Base-by-base conservation (phyloP, 2,888 invertebrate species). In the Lamellibrachia satsuma region DNA sequence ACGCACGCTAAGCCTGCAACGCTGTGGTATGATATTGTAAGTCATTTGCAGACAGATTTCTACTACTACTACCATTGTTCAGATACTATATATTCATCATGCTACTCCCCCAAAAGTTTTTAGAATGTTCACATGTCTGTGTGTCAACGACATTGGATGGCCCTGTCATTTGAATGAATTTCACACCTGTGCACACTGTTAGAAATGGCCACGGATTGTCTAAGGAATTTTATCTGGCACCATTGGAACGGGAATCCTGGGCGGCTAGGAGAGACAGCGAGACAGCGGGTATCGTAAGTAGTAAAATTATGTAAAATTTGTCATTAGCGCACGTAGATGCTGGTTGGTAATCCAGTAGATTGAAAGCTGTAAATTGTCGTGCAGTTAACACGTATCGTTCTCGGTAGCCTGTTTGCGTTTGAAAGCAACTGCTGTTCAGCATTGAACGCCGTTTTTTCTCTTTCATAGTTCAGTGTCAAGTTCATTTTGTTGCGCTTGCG, bases 1-100 rank as follows among this genome's bases (percentile, higher is more conserved):
- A 75, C 75, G 75, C 75, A 75, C 75, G n/a, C 75, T 75, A 75
- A 75, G 75, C 75, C 75, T 75, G 75, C 75, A 75, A 75, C 75
- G 75, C 75, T 75, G 75, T 75, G 75, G 75, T 75, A 75, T 75
- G 75, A 75, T 75, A 75, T 75, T 75, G 75, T 75, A 75, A 75
- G 75, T 75, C 75, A 75, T 75, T 75, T 75, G 75, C 75, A 75
- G 75, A 75, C 75, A 75, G 75, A 75, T 75, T 75, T 75, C 75
- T 75, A 75, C 75, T 75, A 75, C 75, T 75, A 75, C 75, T 75
- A 75, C 75, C 75, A 75, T 75, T 75, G 75, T 75, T 75, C 75
- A 75, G 75, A 15, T 75, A 75, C 75, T 75, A 75, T 75, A 75
- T 75, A 75, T 75, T 22, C 75, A 75, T 75, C 75, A 75, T 75